Base-by-base conservation (phyloP, 2,113 vertebrate species). In the Macaca fascicularis region DNA sequence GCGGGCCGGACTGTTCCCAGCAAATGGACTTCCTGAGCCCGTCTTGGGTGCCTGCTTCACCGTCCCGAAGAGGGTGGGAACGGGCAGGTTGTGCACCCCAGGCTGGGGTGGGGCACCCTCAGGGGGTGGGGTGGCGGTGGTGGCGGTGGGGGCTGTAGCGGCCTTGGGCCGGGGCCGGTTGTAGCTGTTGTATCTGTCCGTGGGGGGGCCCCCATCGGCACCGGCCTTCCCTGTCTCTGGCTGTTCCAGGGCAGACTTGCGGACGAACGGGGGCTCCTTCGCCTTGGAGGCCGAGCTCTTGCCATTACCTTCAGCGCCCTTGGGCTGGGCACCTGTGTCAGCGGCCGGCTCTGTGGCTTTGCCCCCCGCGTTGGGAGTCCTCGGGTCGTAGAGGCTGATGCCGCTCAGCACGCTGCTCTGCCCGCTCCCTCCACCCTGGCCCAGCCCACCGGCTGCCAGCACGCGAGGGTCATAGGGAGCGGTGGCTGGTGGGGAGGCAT, bases 111-210 rank as follows among this genome's bases (percentile, higher is more conserved):
- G 89, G 14, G 98, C 30, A 5, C 98, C 98, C 27, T 97, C 96
- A 0, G 52, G 7, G 1, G 38, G 52, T 0, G 59, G 70, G 38
- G 61, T 9, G 1, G 79, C 17, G 0, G 96, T 64, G 8, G 98
- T 32, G 0, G 98, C 82, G 3, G 98, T 25, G 0, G 99, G 97
- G 45, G 99, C 97, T 0, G 99, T 97, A 0, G 99, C 52, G 0
- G 98, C 94, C 95, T 99, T 99, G 59, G 99, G 99, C 1, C 99
- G 98, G 0, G 99, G 99, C 22, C 99, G 90, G 97, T 99, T 99
- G 48, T 99, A 99, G 81, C 99, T 99, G 98, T 99, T 99, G 97
- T 99, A 99, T 7, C 99, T 98, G 98, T 99, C 99, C 0, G 99
- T 99, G 32, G 98, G 96, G 0, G 99, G 97, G 0, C 38, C 81